Conservation (phyloP, 2,113 vertebrate genomes). For the Coreoperca whiteheadi region DNA sequence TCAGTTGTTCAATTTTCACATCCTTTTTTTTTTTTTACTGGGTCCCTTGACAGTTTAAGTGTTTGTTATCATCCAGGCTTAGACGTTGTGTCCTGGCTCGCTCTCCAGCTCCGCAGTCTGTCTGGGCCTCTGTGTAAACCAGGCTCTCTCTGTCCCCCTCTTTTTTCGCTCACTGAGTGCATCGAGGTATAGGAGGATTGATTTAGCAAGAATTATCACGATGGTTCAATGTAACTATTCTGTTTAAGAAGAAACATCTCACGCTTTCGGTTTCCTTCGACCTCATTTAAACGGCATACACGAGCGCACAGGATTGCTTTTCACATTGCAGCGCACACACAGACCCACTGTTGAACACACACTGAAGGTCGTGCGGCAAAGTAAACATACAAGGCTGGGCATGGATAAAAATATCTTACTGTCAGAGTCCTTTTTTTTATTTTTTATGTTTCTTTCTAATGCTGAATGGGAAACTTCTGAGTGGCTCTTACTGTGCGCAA, state of each 20-base stretch:
- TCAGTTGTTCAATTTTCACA: conserved; percentile 20
- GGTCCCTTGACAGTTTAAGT: conserved; percentile 35
- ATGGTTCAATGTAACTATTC: not conserved
- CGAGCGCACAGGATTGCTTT: no score
- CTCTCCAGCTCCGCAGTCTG: not conserved
- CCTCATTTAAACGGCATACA: no score
- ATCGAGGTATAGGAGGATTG: not conserved
- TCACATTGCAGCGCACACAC: not conserved
- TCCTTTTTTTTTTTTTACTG: not conserved
- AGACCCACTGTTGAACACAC: not conserved
- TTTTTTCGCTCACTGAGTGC: not conserved
- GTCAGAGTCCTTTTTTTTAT: not conserved
- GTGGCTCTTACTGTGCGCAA: not conserved
- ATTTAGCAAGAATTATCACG: not conserved
- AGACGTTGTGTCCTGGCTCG: not conserved
- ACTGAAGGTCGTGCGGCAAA: not conserved
- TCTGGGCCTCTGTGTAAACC: not conserved
- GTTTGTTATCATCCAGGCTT: conserved; percentile 42
- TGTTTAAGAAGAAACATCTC: not conserved
- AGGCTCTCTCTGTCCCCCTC: not conserved
- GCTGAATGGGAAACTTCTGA: not conserved
- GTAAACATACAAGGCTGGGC: not conserved
- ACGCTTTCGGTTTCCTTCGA: not conserved
- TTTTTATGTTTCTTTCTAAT: not conserved
- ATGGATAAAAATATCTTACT: not conserved